Evolutionary conservation across 2,888 invertebrate genomes (phyloP), one percentile per base, ranked within the genome.

Genomic region (Macrosoma leucophasiata): DNA sequence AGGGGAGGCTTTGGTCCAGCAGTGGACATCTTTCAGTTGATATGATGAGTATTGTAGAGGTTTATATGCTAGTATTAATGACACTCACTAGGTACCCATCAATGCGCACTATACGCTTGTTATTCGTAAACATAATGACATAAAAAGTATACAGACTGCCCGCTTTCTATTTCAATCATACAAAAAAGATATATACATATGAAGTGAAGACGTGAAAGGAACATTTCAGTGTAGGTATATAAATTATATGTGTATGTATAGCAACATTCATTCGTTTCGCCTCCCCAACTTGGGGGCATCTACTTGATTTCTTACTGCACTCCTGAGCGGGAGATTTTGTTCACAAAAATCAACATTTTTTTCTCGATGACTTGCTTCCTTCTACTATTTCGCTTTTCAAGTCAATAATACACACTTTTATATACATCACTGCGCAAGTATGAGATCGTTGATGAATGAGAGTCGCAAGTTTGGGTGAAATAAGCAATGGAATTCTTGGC

Each of bases 341-440:
- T 57, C 57, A 55, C 57, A 51, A 72, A 72, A 76, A 74, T 70
- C 70, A 72, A 69, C 69, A 61, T 71, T 78, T 78, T 78, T 68
- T 63, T 50, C 49, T 55, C 64, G 56, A 58, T 52, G 58, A 58
- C 60, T 62, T 60, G 50, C 55, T 47, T 44, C 46, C 59, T 41
- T 9, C n/a, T n/a, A n/a, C n/a, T n/a, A n/a, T n/a, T n/a, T n/a
- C n/a, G n/a, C n/a, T n/a, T n/a, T n/a, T n/a, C n/a, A n/a, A n/a
- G n/a, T n/a, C n/a, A n/a, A n/a, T n/a, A n/a, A n/a, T n/a, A n/a
- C n/a, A 15, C 2, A 21, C 2, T 14, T 19, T 4, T 0, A 0
- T 1, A 22, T 62, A 26, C 66, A 72, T 62, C 62, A 60, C 57
- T 29, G 33, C 13, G 31, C 40, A 15, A 29, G 24, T 8, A 2